Base-by-base conservation (phyloP, 2,888 invertebrate genomes). In the Dexiosoma caninum region DNA sequence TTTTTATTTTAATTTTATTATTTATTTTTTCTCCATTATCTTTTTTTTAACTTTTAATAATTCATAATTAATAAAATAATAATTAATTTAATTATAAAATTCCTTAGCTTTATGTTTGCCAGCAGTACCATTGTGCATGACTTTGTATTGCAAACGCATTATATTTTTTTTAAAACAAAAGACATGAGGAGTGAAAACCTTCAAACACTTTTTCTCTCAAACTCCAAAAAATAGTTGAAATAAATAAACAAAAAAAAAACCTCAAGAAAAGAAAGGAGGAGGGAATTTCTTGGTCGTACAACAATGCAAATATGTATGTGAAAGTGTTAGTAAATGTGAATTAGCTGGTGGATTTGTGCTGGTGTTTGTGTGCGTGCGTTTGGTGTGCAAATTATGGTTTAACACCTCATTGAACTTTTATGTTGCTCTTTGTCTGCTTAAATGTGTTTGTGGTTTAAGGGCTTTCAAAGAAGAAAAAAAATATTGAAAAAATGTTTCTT, bases 351-450 rank as follows among this genome's bases (percentile, higher is more conserved):
- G 51, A 37, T 51, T 42, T 21, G 23, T 62, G 14, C 16, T 42
- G 66, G 27, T 37, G 27, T 32, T 67, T 30, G 60, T 64, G 59
- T 42, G 27, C 53, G 42, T 51, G 60, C 10, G 71, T 79, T 83
- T 83, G 81, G 85, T 86, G 87, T 88, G 88, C 88, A 87, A 88
- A 88, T 88, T 87, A 87, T 88, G 88, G 87, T 88, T 88, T 88
- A 86, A 88, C 88, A 87, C 88, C 88, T 88, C 88, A 88, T 88
- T 88, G 88, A 88, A 88, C 87, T 84, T 84, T 78, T 78, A 66
- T 78, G 64, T 69, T 57, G 32, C 44, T 67, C 57, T 70, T 71
- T 60, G 51, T 62, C 12, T 72, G 30, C 10, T 53, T 30, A 40
- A 51, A 35, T 53, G 67, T 59, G 10, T 74, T 69, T 75, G 72